Percentiles rank a stretch among this genome's conserved stretches.
Evolutionary conservation across 1,140 invertebrate species (phyloP).

Genomic region (Adoxophyes honmai): DNA sequence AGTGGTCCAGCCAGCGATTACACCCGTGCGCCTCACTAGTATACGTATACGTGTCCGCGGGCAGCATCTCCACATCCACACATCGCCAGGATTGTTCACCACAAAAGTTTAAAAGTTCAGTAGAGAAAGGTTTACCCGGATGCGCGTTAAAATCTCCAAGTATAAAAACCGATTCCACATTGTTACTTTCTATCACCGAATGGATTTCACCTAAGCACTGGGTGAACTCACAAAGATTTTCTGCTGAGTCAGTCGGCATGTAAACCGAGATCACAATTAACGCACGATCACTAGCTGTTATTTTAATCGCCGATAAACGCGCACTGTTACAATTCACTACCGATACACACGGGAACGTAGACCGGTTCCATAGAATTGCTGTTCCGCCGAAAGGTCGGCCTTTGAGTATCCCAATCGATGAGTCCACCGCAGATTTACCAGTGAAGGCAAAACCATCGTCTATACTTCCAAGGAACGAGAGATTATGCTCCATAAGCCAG

Average conservation of each 20-base stretch:
- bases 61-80: constrained; percentile 16
- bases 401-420: neutral
- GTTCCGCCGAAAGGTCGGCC: neutral
- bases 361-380: neutral
- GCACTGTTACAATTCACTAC: neutral
- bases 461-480: neutral
- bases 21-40: constrained; percentile 24
- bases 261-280: neutral
- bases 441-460: neutral
- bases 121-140: constrained; percentile 17
- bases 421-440: neutral
- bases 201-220: neutral
- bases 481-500: neutral
- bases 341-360: neutral
- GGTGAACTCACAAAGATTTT: neutral
- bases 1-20: constrained; percentile 23
- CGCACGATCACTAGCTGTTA: neutral
- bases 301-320: neutral
- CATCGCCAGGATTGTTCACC: constrained; percentile 14
- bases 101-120: constrained; percentile 19
- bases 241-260: neutral
- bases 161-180: neutral
- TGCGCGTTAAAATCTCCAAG: constrained; percentile 17
- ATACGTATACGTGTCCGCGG: constrained; percentile 21
- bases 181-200: neutral